Conservation (phyloP, 2,113 vertebrate species). For the Pandion haliaetus region DNA sequence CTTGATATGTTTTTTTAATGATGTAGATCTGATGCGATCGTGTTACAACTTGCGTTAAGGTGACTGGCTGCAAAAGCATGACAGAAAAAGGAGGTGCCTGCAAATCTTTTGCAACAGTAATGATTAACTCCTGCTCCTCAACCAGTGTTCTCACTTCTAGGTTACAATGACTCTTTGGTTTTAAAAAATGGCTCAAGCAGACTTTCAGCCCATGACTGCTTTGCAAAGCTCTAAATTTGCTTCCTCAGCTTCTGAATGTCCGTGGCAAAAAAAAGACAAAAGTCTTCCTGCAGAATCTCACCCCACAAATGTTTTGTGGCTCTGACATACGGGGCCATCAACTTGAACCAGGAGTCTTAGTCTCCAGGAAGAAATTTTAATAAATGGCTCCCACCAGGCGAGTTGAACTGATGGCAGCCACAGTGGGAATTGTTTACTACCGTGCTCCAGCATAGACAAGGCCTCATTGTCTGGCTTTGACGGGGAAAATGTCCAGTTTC, state of each 20-base stretch:
- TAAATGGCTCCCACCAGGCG: neutral
- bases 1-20: neutral
- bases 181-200: neutral
- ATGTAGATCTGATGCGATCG: fast-evolving
- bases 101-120: neutral
- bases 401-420: conserved; percentile 38
- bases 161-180: neutral
- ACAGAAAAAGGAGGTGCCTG: neutral
- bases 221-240: neutral
- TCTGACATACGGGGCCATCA: neutral
- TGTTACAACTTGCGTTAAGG: neutral
- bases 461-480: conserved; percentile 50
- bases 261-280: neutral
- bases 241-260: neutral
- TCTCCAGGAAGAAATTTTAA: neutral
- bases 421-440: conserved; percentile 35
- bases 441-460: conserved; percentile 20
- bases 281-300: neutral
- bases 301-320: neutral
- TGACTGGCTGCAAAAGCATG: neutral
- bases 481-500: conserved; percentile 40
- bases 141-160: neutral
- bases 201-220: fast-evolving
- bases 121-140: neutral
- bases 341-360: neutral